Conservation (phyloP, 2,888 invertebrate species). For the Temnothorax rugatulus region DNA sequence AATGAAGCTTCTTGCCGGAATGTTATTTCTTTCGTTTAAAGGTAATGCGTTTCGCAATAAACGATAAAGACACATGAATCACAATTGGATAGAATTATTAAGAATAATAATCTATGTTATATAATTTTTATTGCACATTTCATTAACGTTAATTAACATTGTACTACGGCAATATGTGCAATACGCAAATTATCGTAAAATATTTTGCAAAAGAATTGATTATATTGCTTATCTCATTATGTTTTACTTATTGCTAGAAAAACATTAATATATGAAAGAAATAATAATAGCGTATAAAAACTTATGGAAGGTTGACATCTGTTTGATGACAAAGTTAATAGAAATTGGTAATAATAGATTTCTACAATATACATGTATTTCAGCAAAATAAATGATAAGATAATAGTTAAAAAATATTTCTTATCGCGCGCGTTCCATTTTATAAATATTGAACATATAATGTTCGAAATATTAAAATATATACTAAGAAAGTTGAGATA, state of each 20-base stretch:
- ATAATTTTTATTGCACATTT: background rate
- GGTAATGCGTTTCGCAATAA: slow-evolving; percentile 39
- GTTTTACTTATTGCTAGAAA: background rate
- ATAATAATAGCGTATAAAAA: background rate
- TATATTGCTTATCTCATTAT: background rate
- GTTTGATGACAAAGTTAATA: background rate
- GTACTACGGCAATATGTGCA: background rate
- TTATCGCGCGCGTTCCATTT: background rate
- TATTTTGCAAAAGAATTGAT: background rate
- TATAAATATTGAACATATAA: background rate
- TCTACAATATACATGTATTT: background rate
- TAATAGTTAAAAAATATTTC: background rate
- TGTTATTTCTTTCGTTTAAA: slow-evolving; percentile 27
- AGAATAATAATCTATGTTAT: background rate
- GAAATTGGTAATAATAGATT: background rate
- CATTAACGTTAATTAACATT: background rate
- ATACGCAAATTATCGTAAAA: background rate
- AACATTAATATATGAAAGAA: background rate
- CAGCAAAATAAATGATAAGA: background rate
- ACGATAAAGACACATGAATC: background rate
- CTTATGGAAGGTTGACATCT: background rate
- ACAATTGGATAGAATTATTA: background rate
- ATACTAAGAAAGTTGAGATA: background rate
- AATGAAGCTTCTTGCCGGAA: slow-evolving; percentile 41
- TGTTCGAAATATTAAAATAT: background rate